Percentiles rank a stretch among this genome's conserved stretches.
Conservation (phyloP, 2,888 invertebrate species). For the Cyaniris semiargus region DNA sequence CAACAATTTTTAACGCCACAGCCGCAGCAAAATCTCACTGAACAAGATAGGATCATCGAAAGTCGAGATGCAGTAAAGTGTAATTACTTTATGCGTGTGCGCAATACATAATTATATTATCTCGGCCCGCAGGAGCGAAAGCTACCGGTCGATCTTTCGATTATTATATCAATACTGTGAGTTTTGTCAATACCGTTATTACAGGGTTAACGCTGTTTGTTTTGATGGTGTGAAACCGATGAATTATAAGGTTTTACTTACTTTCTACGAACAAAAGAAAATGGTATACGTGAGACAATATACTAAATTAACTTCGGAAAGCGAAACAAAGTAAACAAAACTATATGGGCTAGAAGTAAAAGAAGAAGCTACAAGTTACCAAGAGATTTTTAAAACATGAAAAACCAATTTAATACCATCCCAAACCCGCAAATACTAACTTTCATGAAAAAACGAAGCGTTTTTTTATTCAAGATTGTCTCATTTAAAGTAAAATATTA, state of each 20-base stretch:
- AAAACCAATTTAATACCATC: too few relatives aligned
- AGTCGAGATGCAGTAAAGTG: constrained; percentile 4
- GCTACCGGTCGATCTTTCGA: constrained; percentile 61
- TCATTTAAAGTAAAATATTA: background rate
- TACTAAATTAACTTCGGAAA: too few relatives aligned
- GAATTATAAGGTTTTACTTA: background rate
- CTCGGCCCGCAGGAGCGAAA: constrained; percentile 63
- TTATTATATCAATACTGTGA: constrained; percentile 55
- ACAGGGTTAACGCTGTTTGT: background rate
- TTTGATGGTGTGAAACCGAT: background rate
- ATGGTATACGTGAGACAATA: too few relatives aligned
- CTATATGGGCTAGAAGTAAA: too few relatives aligned
- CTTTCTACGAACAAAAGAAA: too few relatives aligned
- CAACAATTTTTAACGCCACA: background rate
- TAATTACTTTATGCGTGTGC: constrained; percentile 35
- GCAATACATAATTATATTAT: constrained; percentile 42
- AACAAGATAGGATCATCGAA: constrained; percentile 12
- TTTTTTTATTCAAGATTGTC: too few relatives aligned
- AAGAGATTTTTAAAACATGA: too few relatives aligned
- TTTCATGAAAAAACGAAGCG: too few relatives aligned
- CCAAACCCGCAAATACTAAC: too few relatives aligned
- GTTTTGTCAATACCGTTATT: background rate
- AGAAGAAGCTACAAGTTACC: too few relatives aligned
- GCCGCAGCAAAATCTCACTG: background rate
- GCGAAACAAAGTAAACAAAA: too few relatives aligned